Percentiles rank a stretch among this genome's conserved stretches.
phyloP scores from a whole-genome alignment of 2,888 invertebrate species.

The Agrochola macilenta region DNA sequence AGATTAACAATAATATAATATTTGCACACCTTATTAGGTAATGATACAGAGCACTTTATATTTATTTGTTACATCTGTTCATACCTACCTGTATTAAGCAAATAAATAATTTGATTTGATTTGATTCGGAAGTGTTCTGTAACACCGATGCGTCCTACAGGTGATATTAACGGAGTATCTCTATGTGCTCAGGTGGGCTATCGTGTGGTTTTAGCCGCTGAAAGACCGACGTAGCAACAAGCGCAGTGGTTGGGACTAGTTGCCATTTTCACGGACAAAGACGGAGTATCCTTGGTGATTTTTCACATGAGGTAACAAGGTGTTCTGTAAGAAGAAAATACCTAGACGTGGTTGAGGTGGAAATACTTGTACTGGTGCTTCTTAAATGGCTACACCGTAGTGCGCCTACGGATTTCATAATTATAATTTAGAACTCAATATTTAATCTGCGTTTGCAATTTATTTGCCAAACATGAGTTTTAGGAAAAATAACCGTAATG shows the following conservation, averaged over 20 bases:
- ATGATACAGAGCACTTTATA: no score
- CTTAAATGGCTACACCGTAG: no score
- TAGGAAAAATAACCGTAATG: no score
- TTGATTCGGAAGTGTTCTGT: not conserved
- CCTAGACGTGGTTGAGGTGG: not conserved
- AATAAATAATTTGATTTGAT: no score
- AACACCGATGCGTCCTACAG: not conserved
- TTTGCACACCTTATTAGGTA: no score
- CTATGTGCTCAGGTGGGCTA: not conserved
- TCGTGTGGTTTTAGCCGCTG: not conserved
- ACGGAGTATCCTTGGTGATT: not conserved
- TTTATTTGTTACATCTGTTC: no score
- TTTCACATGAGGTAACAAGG: not conserved
- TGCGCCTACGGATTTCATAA: no score
- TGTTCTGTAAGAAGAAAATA: not conserved
- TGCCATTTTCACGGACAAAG: not conserved
- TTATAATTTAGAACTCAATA: no score
- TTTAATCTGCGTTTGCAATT: no score
- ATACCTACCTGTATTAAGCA: no score
- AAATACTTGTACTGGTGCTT: not conserved
- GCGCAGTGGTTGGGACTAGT: not conserved
- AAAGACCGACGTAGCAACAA: not conserved
- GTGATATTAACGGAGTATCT: conserved; percentile 12
- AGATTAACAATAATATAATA: no score
- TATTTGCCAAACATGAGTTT: no score